Evolutionary conservation across 2,797 vertebrate species (phyloP), one percentile per base, ranked within the genome.

Genomic region (Sebastes kiyomatsui): DNA sequence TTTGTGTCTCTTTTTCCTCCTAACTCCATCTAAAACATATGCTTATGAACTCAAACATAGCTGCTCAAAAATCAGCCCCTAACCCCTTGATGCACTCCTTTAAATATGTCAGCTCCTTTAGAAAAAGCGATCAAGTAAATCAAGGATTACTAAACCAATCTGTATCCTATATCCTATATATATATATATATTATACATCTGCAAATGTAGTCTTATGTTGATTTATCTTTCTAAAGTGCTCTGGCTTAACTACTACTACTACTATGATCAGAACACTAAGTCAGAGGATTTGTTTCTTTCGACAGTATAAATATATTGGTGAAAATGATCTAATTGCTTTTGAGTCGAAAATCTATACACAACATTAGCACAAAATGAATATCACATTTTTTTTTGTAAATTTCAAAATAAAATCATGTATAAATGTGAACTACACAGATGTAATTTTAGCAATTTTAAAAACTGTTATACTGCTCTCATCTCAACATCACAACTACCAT

Each of bases 21-120:
- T 33, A 5, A 32, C 54, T 30, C 27, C 10, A 56, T 72, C 66
- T 64, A 70, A 78, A 79, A 80, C 67, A 55, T 10, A 38, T n/a
- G 6, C 14, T 14, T 55, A 58, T 8, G 12, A 60, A 38, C 56
- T 72, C 10, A 2, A 32, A 61, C 77, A 62, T 8, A 76, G 52
- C 67, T 67, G 5, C 13, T 25, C 5, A 67, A 49, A 56, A 13
- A 72, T 30, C 28, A 28, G 3, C 20, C 52, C 56, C 55, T 14
- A 77, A 42, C 1, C 54, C 61, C 65, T 22, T 35, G 5, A 54
- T 22, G 20, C 3, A 69, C 32, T 68, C 10, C 13, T 60, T 76
- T 4, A 75, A 80, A n/a, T 67, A 73, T 66, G 18, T 68, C 7
- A 65, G 23, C 1, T 2, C 5, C 27, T 52, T 30, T 16, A 13